Conservation (phyloP, 1,140 invertebrate genomes). For the Bradysia coprophila region DNA sequence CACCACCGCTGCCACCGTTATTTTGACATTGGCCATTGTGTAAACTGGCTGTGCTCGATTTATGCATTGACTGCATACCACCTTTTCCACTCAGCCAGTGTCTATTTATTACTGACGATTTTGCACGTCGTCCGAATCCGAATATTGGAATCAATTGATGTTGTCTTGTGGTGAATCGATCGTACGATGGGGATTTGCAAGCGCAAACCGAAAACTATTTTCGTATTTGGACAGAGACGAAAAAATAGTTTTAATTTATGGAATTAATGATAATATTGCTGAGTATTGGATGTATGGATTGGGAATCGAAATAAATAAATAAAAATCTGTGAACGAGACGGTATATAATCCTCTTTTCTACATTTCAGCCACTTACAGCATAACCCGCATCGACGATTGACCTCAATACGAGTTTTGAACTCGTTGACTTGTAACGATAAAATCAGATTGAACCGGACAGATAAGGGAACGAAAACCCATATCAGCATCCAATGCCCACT, state of each 20-base stretch:
- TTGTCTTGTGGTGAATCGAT: conserved; percentile 27
- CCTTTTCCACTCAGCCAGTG: conserved; percentile 24
- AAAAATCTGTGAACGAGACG: too few relatives aligned
- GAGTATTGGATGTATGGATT: too few relatives aligned
- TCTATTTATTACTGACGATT: conserved; percentile 18
- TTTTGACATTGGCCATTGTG: conserved; percentile 7
- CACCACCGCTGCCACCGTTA: background rate
- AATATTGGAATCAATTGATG: conserved; percentile 22
- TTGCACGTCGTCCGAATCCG: conserved; percentile 18
- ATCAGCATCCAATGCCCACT: too few relatives aligned
- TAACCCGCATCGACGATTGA: too few relatives aligned
- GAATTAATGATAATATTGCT: too few relatives aligned
- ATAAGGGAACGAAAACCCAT: too few relatives aligned
- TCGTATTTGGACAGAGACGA: background rate
- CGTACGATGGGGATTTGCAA: conserved; percentile 51
- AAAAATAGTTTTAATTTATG: background rate
- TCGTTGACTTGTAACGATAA: too few relatives aligned
- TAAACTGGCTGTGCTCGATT: conserved; percentile 9
- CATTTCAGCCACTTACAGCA: too few relatives aligned
- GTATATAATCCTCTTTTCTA: too few relatives aligned
- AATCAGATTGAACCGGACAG: too few relatives aligned
- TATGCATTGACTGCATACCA: conserved; percentile 11
- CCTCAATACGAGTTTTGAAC: too few relatives aligned
- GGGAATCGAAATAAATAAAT: too few relatives aligned
- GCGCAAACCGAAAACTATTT: conserved; percentile 44